These are phyloP conservation scores for Zosterops lateralis DNA, from an alignment of 2,113 vertebrate genomes.

Conservation along the genomic window DNA sequence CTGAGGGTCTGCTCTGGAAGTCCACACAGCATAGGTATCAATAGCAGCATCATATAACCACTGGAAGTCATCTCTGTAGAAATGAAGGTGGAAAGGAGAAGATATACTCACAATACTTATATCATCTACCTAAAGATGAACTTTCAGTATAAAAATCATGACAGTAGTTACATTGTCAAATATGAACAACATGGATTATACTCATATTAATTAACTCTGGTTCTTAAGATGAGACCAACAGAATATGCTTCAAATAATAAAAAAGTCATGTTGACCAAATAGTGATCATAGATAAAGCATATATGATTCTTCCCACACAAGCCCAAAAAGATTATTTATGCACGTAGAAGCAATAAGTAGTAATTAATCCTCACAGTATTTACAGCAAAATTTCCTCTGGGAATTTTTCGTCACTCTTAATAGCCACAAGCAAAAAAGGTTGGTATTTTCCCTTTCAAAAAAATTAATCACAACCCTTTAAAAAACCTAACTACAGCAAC, in stretches of 20 bases:
- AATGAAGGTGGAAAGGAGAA: not conserved
- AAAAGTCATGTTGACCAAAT: not conserved
- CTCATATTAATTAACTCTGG: not conserved
- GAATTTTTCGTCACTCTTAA: not conserved
- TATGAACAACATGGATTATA: not conserved
- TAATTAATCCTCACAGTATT: not conserved
- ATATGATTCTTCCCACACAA: not conserved
- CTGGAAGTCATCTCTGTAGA: not conserved
- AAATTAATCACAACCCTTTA: not conserved
- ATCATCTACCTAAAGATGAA: not conserved
- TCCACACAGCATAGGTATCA: fast-evolving
- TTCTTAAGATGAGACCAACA: not conserved
- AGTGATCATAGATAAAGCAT: not conserved
- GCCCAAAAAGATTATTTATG: not conserved
- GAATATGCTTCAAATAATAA: not conserved
- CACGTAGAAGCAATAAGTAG: not conserved
- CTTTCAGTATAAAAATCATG: not conserved
- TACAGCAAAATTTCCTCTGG: not conserved
- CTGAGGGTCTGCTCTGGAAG: not conserved
- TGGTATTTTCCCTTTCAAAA: not conserved
- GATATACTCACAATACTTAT: not conserved
- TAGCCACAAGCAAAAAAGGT: not conserved
- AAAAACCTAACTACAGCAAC: not conserved
- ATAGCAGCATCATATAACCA: not conserved
- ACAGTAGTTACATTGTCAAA: not conserved